These are phyloP conservation scores for Leptobrachium ailaonicum DNA, from an alignment of 2,113 vertebrate genomes.

Conservation along the genomic window DNA sequence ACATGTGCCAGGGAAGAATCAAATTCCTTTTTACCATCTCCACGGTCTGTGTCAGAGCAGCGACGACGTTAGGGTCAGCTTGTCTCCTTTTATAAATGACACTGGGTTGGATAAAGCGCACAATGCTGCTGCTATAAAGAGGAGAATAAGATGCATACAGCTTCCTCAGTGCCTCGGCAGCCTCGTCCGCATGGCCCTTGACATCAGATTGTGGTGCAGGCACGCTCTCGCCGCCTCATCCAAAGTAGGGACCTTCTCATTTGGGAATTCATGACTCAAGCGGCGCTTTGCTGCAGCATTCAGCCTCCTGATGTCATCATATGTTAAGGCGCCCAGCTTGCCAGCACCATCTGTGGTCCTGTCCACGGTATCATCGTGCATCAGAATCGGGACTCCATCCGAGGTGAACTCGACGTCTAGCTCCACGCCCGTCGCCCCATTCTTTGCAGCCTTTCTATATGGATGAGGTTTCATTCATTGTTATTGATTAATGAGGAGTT, in stretches of 20 bases:
- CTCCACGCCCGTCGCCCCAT: constrained; percentile 88
- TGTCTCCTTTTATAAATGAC: constrained; percentile 97
- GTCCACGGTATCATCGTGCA: constrained; percentile 92
- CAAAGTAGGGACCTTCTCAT: constrained; percentile 88
- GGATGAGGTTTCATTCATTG: too few relatives aligned
- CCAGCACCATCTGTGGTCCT: constrained; percentile 90
- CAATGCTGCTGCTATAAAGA: constrained; percentile 88
- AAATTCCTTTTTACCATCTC: constrained; percentile 79
- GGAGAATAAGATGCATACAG: constrained; percentile 81
- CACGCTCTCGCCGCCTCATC: constrained; percentile 86
- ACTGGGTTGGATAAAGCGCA: constrained; percentile 92
- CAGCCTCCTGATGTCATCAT: constrained; percentile 78
- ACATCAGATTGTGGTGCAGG: constrained; percentile 85
- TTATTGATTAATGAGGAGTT: too few relatives aligned
- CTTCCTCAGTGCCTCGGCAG: constrained; percentile 78
- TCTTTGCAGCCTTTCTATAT: constrained; percentile 79
- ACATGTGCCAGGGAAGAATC: constrained; percentile 58
- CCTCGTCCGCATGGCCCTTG: constrained; percentile 90
- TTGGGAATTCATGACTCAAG: constrained; percentile 80
- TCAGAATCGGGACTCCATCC: constrained; percentile 87
- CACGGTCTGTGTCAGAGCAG: constrained; percentile 89
- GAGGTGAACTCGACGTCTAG: constrained; percentile 91
- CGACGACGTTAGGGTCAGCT: constrained; percentile 84
- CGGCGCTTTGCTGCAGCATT: constrained; percentile 89
- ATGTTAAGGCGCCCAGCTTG: constrained; percentile 73